Evolutionary conservation across 2,797 vertebrate genomes (phyloP), one percentile per base, ranked within the genome.

Genomic region (Brachymystax lenok): DNA sequence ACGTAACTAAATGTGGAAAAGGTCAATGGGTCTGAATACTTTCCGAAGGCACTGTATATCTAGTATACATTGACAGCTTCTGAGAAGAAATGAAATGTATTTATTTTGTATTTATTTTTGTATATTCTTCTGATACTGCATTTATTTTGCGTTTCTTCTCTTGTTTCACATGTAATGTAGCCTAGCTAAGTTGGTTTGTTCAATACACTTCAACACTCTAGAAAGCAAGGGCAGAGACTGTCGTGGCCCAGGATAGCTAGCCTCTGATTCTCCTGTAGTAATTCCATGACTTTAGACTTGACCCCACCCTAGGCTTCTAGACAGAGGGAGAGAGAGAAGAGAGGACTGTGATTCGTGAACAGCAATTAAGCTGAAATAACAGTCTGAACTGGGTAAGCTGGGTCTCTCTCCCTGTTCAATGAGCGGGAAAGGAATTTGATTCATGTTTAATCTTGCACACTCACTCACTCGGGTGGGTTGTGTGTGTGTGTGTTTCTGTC

Each of bases 371-470:
- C 77, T 79, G 59, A 79, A 86, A 82, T 77, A 82, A 85, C 84
- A 81, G 79, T 24, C 33, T 67, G 76, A 63, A 27, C 70, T 69
- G 64, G 72, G 75, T 64, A 74, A 59, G 30, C 67, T 54, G 66
- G 8, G 76, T 78, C 75, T 84, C 77, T 80, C 81, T 85, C 59
- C 77, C 69, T 79, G 85, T 83, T 87, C 82, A 87, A 84, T 86
- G 83, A 89, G 71, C 73, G 71, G 79, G 91, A 90, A 89, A 87
- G 80, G 85, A 89, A 88, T 90, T 80, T 69, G 85, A 87, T 84
- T 92, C 88, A 84, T 87, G 88, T 88, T 88, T 91, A 90, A 93
- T 93, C 85, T 89, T 85, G 83, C 80, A 74, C 69, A 54, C 78
- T 77, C 69, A 63, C 40, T 40, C 40, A 46, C 27, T 33, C 27